Evolutionary conservation across 92 coral and sea anemone genomes (phyloP), one percentile per base, ranked within the genome.

Genomic region (Porites lobata): DNA sequence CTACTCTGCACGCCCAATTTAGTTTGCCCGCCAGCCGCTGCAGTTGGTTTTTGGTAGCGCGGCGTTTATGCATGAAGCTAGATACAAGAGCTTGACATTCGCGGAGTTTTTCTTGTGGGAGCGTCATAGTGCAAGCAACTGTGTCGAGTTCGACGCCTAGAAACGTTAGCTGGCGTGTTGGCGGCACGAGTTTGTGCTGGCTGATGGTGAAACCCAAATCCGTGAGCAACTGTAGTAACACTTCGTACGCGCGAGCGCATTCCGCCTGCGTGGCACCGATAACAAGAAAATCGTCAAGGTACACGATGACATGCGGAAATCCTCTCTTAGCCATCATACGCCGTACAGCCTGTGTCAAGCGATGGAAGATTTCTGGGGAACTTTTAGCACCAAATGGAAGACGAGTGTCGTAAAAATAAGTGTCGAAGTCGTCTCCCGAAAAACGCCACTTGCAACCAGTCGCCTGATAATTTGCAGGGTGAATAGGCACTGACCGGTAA

Each of bases 361-460:
- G 88, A 68, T 72, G 88, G 38, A 85, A 85, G 11, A 85, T 85
- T 13, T 43, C 82, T 18, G 88, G 88, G 14, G 73, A 57, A 75
- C 88, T 85, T 75, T 85, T 85, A 11, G 88, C 75, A 1, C 88
- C 88, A 53, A 85, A 85, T 1, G 88, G 88, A 13, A 84, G 59
- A 47, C 88, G 81, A 14, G 81, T 72, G 76, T 84, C 88, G 22
- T 73, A 84, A 63, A 84, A 84, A 61, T 53, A 84, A 17, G 88
- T 84, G 43, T 15, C 51, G n/a, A 51, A 21, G 50, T 50, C 26
- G 1, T 85, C 26, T 43, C 83, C 89, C 7, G 75, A 13, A 47
- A 85, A 85, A 47, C 82, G 83, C 89, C 89, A 85, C 47, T 85
- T 85, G 38, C 89, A 85, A 9, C 83, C 89, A 17, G 89, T 85